Percentiles rank a stretch among this genome's conserved stretches.
These are phyloP conservation scores for Cavia aperea DNA, from an alignment of 2,113 vertebrate species.

Conservation along the genomic window DNA sequence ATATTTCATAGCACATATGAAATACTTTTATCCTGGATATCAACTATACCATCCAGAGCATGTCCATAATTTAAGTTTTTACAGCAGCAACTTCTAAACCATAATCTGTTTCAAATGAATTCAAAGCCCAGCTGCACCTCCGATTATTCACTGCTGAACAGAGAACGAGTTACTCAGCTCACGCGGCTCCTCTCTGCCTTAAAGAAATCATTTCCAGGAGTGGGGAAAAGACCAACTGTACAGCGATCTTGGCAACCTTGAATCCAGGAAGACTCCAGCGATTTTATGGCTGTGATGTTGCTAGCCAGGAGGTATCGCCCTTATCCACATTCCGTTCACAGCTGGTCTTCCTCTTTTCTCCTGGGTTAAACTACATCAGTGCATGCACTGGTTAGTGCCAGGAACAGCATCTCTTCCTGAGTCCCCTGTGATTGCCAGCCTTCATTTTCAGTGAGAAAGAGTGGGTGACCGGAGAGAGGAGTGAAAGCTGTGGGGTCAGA, in stretches of 20 bases:
- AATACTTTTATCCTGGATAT: background rate
- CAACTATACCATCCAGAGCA: background rate
- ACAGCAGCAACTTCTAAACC: background rate
- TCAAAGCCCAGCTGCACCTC: background rate
- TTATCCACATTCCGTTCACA: slow-evolving; percentile 26
- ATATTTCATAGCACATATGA: background rate
- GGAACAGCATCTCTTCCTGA: background rate
- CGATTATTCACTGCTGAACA: slow-evolving; percentile 1
- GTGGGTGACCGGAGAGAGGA: background rate
- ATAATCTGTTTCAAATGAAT: background rate
- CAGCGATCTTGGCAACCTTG: slow-evolving; percentile 33
- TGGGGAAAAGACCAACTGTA: slow-evolving; percentile 15
- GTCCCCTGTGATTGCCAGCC: background rate
- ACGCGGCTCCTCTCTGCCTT: slow-evolving; percentile 36
- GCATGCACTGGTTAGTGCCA: background rate
- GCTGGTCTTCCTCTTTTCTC: slow-evolving; percentile 35
- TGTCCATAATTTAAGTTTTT: background rate
- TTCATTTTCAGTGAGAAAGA: background rate
- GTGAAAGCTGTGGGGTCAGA: background rate
- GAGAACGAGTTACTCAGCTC: background rate
- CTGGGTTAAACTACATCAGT: background rate
- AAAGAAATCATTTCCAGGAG: slow-evolving; percentile 29
- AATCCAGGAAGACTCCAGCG: slow-evolving; percentile 9
- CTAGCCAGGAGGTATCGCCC: slow-evolving; percentile 28
- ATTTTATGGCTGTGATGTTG: background rate